A percentile compares a stretch with the other conserved stretches of the same genome.
Evolutionary conservation across 1,140 invertebrate species (phyloP).

Genomic region (Nephila pilipes): DNA sequence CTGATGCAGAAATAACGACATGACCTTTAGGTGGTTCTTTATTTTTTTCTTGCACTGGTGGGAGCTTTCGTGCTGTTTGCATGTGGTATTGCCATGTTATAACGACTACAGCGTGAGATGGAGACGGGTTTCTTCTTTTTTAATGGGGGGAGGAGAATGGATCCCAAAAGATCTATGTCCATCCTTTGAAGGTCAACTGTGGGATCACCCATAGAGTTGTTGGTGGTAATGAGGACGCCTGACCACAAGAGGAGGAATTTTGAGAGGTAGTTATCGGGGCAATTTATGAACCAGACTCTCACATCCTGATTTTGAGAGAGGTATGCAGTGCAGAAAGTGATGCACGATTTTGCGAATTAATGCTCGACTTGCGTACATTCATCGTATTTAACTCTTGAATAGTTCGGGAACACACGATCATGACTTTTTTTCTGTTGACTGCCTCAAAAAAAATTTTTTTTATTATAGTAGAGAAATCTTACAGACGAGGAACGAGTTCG

Average conservation of each 20-base stretch:
- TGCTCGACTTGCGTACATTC: neutral
- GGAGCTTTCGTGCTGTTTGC: conserved; percentile 36
- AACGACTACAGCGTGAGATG: conserved; percentile 69
- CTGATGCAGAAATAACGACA: conserved; percentile 72
- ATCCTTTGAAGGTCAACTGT: conserved; percentile 12
- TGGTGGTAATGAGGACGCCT: conserved; percentile 16
- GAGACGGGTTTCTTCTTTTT: conserved; percentile 20
- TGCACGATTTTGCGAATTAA: conserved; percentile 25
- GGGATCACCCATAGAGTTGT: conserved; percentile 28
- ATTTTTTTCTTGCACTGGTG: neutral
- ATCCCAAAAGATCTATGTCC: conserved; percentile 18
- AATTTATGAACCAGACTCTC: conserved; percentile 19
- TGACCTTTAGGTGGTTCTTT: conserved; percentile 55
- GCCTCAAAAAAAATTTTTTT: neutral
- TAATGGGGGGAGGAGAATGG: conserved; percentile 33
- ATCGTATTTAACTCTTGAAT: neutral
- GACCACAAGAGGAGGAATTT: conserved; percentile 40
- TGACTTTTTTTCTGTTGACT: neutral
- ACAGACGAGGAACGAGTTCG: no score
- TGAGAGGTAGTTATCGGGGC: conserved; percentile 31
- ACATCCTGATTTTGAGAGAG: neutral
- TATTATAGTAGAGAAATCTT: neutral
- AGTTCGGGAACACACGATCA: neutral
- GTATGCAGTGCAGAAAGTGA: conserved; percentile 12
- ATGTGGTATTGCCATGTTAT: conserved; percentile 58